Percentiles rank a stretch among this genome's conserved stretches.
Conservation (phyloP, 2,113 vertebrate species). For the Pluvianellus socialis region DNA sequence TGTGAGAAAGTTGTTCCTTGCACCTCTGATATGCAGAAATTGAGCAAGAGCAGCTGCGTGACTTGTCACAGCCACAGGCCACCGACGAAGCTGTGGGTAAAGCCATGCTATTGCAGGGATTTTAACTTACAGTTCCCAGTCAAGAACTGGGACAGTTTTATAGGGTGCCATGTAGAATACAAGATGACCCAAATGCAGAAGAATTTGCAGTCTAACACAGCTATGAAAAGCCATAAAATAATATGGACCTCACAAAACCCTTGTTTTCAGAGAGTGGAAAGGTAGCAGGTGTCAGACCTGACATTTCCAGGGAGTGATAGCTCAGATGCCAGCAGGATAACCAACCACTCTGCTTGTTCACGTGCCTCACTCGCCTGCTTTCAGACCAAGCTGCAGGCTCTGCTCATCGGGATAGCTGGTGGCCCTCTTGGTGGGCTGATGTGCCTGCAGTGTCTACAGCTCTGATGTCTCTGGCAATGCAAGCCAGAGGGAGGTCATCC, state of each 20-base stretch:
- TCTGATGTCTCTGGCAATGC: neutral
- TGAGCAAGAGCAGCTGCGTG: neutral
- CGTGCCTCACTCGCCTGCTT: neutral
- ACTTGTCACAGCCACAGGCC: neutral
- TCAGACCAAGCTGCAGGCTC: neutral
- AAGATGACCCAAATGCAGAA: neutral
- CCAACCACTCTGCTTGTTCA: too few species aligned
- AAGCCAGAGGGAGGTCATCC: neutral
- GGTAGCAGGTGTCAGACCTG: neutral
- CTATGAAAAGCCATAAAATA: neutral
- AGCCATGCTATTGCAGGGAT: neutral
- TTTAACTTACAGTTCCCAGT: neutral
- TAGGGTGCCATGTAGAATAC: neutral
- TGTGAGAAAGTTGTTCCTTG: neutral
- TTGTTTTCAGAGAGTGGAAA: neutral
- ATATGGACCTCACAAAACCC: neutral
- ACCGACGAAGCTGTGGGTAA: neutral
- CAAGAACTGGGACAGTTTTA: neutral
- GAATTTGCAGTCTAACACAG: neutral
- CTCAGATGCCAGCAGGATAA: neutral
- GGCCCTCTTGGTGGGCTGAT: neutral
- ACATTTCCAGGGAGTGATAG: neutral
- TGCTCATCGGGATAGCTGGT: neutral
- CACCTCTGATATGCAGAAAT: neutral
- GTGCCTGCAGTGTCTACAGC: neutral